A percentile compares a stretch with the other conserved stretches of the same genome.
These are phyloP conservation scores for Melanotaenia nigrans DNA, from an alignment of 2,797 vertebrate species.

Conservation along the genomic window DNA sequence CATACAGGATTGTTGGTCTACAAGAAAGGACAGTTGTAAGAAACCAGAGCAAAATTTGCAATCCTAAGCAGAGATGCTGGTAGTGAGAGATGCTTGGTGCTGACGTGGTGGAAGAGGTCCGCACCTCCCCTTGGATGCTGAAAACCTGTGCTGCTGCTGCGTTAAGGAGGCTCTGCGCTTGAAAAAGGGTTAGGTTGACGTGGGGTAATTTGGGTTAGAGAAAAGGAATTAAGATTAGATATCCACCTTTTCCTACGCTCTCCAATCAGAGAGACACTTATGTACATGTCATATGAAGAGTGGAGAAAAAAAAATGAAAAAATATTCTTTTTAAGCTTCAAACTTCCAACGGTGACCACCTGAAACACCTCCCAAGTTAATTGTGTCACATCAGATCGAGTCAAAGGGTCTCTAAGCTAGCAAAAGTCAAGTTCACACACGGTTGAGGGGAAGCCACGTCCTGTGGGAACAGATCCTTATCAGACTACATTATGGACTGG, in stretches of 20 bases:
- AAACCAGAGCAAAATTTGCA: slow-evolving; percentile 66
- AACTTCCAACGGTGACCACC: slow-evolving; percentile 82
- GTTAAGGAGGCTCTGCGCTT: slow-evolving; percentile 86
- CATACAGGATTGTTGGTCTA: slow-evolving; percentile 80
- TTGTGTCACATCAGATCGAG: slow-evolving; percentile 70
- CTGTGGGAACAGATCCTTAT: slow-evolving; percentile 76
- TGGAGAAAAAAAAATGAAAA: slow-evolving; percentile 44
- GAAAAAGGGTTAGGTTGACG: slow-evolving; percentile 86
- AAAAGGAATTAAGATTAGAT: slow-evolving; percentile 86
- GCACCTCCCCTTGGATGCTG: slow-evolving; percentile 83
- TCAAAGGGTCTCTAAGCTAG: slow-evolving; percentile 72
- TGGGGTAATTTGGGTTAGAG: slow-evolving; percentile 89
- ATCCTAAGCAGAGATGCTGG: slow-evolving; percentile 76
- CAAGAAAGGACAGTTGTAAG: slow-evolving; percentile 71
- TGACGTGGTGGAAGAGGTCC: slow-evolving; percentile 79
- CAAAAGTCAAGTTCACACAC: slow-evolving; percentile 71
- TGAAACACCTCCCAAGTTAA: slow-evolving; percentile 77
- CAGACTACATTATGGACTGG: slow-evolving; percentile 62
- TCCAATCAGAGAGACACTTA: slow-evolving; percentile 75
- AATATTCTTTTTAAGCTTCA: slow-evolving; percentile 67
- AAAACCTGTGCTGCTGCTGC: slow-evolving; percentile 84
- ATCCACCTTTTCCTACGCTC: slow-evolving; percentile 80
- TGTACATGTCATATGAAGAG: slow-evolving; percentile 70
- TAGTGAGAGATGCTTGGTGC: slow-evolving; percentile 78
- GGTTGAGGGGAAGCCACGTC: slow-evolving; percentile 69